Evolutionary conservation across 2,797 vertebrate genomes (phyloP).

Genomic region (Paratrypauchen microcephalus): DNA sequence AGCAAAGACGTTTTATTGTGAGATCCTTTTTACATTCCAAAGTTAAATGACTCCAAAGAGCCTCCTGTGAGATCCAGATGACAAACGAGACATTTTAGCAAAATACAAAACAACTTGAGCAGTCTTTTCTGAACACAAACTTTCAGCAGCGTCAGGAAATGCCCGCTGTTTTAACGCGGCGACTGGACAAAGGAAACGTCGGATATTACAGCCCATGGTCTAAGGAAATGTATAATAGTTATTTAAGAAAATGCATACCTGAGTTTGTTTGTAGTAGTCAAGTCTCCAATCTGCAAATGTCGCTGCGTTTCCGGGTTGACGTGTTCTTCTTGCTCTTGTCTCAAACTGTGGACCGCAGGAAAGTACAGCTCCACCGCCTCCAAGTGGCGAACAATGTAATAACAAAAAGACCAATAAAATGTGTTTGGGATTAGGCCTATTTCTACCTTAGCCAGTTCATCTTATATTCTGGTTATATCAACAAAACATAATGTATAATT

Average conservation of each 20-base stretch:
- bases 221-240: neutral
- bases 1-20: neutral
- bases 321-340: neutral
- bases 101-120: neutral
- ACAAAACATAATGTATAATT: neutral
- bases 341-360: neutral
- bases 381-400: neutral
- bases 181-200: neutral
- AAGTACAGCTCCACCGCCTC: neutral
- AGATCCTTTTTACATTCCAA: neutral
- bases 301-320: conserved; percentile 1
- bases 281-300: neutral
- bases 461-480: neutral
- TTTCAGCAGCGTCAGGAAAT: neutral
- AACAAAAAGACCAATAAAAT: neutral
- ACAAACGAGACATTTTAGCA: neutral
- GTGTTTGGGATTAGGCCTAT: neutral
- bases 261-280: neutral
- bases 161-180: neutral
- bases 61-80: neutral
- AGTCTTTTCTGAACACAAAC: neutral
- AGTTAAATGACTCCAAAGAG: neutral
- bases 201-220: neutral
- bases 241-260: neutral
- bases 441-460: neutral